Conservation (phyloP, 2,888 invertebrate genomes). For the Cartodere bifasciata region DNA sequence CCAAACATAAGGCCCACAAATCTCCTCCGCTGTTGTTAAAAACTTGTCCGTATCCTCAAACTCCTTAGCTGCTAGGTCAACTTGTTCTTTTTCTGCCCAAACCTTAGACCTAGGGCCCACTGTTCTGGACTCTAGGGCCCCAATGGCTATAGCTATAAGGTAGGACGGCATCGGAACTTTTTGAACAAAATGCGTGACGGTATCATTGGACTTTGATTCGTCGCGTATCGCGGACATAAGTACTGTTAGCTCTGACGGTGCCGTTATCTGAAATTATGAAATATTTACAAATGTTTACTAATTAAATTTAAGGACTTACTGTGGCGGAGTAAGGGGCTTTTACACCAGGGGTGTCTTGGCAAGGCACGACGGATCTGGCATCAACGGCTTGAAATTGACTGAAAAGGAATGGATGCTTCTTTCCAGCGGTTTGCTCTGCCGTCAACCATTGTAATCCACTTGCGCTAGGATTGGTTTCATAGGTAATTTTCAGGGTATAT, state of each 20-base stretch:
- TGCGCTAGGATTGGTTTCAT: slow-evolving; percentile 64
- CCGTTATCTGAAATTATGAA: no score
- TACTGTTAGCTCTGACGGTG: slow-evolving; percentile 61
- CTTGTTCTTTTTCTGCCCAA: slow-evolving; percentile 79
- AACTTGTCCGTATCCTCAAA: slow-evolving; percentile 80
- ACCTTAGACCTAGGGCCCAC: slow-evolving; percentile 74
- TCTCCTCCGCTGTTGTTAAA: slow-evolving; percentile 64
- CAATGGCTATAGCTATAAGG: slow-evolving; percentile 79
- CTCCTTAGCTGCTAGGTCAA: slow-evolving; percentile 76
- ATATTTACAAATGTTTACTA: no score
- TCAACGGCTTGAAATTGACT: slow-evolving; percentile 82
- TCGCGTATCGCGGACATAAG: slow-evolving; percentile 76
- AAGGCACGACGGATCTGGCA: slow-evolving; percentile 79
- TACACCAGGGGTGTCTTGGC: slow-evolving; percentile 84
- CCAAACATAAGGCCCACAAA: slow-evolving; percentile 88
- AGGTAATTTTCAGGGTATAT: slow-evolving; percentile 49
- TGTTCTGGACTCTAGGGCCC: slow-evolving; percentile 58
- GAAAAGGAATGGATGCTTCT: slow-evolving; percentile 73
- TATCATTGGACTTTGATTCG: slow-evolving; percentile 35
- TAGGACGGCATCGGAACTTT: slow-evolving; percentile 81
- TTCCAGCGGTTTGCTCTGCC: slow-evolving; percentile 78
- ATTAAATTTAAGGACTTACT: no score
- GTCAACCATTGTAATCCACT: slow-evolving; percentile 84
- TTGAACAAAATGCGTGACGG: slow-evolving; percentile 51
- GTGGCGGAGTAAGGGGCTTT: slow-evolving; percentile 62